A percentile compares a stretch with the other conserved stretches of the same genome.
Conservation (phyloP, 2,888 invertebrate species). For the Melinaea menophilus region DNA sequence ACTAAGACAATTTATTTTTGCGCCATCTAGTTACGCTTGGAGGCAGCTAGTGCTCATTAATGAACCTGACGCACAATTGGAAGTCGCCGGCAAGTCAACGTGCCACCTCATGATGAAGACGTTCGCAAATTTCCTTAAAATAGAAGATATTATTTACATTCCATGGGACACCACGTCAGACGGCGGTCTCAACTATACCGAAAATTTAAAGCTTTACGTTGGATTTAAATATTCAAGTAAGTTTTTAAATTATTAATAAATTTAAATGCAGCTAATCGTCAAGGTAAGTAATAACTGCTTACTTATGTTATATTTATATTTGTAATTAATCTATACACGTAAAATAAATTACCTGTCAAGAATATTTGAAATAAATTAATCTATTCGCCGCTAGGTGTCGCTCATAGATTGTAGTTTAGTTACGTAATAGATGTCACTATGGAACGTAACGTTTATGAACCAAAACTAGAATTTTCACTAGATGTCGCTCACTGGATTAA, state of each 20-base stretch:
- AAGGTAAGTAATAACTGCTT: conserved; percentile 4
- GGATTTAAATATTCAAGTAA: conserved; percentile 85
- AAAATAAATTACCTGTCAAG: not conserved
- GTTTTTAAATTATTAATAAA: conserved; percentile 44
- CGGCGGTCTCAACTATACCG: conserved; percentile 75
- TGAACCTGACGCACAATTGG: conserved; percentile 82
- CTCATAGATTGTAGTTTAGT: not conserved
- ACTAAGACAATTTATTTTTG: conserved; percentile 59
- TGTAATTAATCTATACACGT: not conserved
- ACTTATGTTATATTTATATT: not conserved
- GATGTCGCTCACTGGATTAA: not conserved
- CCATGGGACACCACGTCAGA: conserved; percentile 81
- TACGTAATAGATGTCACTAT: conserved; percentile 32
- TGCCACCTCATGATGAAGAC: conserved; percentile 87
- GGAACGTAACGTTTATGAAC: not conserved
- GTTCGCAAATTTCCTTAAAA: conserved; percentile 78
- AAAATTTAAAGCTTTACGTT: conserved; percentile 81
- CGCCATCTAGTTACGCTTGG: conserved; percentile 82
- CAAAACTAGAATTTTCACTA: not conserved
- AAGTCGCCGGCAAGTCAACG: conserved; percentile 82
- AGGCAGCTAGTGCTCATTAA: conserved; percentile 83
- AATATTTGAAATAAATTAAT: not conserved
- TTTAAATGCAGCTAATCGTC: not conserved
- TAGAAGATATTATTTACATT: conserved; percentile 65
- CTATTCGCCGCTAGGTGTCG: conserved; percentile 33